phyloP scores from a whole-genome alignment of 2,888 invertebrate genomes.

The Ennomos fuscantarius region DNA sequence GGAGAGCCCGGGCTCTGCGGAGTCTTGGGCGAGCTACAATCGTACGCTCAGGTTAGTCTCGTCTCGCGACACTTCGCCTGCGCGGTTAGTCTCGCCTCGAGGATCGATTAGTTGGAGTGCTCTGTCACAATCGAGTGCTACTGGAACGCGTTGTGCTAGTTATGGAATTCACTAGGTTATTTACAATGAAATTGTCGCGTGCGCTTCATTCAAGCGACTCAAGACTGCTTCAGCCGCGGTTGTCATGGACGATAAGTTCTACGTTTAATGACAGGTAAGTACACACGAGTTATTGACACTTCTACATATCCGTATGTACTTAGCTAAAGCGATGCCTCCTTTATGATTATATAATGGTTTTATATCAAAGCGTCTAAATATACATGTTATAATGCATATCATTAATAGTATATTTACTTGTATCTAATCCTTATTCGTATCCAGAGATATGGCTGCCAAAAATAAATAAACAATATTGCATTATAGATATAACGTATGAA shows the following conservation, averaged over 20 bases:
- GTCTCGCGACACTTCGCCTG: slow-evolving; percentile 35
- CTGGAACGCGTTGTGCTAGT: slow-evolving; percentile 54
- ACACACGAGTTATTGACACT: slow-evolving; percentile 40
- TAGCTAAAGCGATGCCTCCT: slow-evolving; percentile 35
- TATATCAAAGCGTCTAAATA: slow-evolving; percentile 65
- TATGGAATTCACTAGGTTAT: slow-evolving; percentile 57
- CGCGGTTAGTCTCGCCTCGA: slow-evolving; percentile 47
- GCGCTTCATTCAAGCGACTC: slow-evolving; percentile 43
- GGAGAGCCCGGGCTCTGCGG: slow-evolving; percentile 87
- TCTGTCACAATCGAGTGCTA: slow-evolving; percentile 55
- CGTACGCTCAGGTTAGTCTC: slow-evolving; percentile 77
- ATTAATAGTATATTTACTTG: slow-evolving; percentile 72
- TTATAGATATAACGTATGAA: slow-evolving; percentile 56
- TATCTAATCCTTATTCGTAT: slow-evolving; percentile 72
- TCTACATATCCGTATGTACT: slow-evolving; percentile 38
- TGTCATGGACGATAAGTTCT: slow-evolving; percentile 28
- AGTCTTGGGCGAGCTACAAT: slow-evolving; percentile 90
- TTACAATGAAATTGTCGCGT: slow-evolving; percentile 52
- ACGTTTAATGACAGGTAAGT: slow-evolving; percentile 39
- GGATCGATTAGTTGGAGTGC: slow-evolving; percentile 52
- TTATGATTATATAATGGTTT: slow-evolving; percentile 34
- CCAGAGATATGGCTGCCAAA: slow-evolving; percentile 75
- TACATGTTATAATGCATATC: slow-evolving; percentile 65
- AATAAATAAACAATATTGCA: slow-evolving; percentile 72
- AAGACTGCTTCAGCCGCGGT: slow-evolving; percentile 34